Conservation (phyloP, 2,888 invertebrate genomes). For the Deroplatys truncata region DNA sequence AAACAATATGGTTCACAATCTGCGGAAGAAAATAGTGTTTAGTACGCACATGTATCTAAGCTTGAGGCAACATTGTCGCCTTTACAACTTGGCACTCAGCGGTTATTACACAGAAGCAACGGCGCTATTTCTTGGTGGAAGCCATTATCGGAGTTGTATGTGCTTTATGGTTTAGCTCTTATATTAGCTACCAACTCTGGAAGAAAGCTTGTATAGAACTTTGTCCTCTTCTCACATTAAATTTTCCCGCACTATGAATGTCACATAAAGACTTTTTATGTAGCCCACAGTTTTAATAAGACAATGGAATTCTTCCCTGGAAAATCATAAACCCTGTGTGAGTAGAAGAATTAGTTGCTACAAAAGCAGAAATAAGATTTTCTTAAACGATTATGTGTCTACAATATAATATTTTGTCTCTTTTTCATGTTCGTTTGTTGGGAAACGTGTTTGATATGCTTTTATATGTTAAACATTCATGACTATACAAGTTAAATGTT, state of each 20-base stretch:
- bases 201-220: neutral
- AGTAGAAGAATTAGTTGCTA: neutral
- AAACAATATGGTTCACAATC: too few relatives aligned
- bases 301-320: neutral
- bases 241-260: neutral
- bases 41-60: neutral
- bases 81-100: neutral
- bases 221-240: neutral
- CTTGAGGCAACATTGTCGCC: neutral
- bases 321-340: neutral
- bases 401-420: too few relatives aligned
- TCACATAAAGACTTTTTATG: neutral
- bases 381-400: too few relatives aligned
- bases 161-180: neutral
- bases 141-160: neutral
- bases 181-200: neutral
- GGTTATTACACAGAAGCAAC: neutral
- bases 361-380: neutral
- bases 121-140: neutral
- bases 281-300: neutral
- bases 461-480: too few relatives aligned
- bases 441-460: too few relatives aligned
- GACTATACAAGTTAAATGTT: too few relatives aligned
- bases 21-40: neutral
- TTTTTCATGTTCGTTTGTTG: too few relatives aligned